These are phyloP conservation scores for Eudemis profundana DNA, from an alignment of 2,888 invertebrate genomes.

Conservation along the genomic window DNA sequence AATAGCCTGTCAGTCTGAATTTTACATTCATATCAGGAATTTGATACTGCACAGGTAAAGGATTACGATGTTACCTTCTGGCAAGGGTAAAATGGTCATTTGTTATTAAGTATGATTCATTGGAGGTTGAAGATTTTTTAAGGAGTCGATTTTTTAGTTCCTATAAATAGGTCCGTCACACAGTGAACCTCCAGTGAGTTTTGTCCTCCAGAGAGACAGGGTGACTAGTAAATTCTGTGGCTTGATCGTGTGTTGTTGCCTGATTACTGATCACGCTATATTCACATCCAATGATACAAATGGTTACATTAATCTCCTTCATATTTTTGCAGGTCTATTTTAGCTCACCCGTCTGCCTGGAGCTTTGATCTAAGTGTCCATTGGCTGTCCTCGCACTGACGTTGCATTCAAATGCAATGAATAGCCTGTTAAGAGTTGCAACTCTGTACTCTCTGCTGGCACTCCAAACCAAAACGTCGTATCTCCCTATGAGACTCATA, in stretches of 20 bases:
- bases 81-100: neutral
- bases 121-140: too few relatives aligned
- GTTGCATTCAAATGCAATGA: constrained; percentile 68
- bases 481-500: constrained; percentile 37
- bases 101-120: too few relatives aligned
- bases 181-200: too few relatives aligned
- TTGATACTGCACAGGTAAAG: neutral
- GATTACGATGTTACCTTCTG: constrained; percentile 1
- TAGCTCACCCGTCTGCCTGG: constrained; percentile 22
- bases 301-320: constrained; percentile 25
- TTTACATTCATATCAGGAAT: neutral
- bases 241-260: too few relatives aligned
- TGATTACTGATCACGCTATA: too few relatives aligned
- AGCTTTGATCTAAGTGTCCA: constrained; percentile 57
- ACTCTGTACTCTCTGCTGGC: constrained; percentile 47
- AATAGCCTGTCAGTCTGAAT: constrained; percentile 33
- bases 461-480: neutral
- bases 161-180: too few relatives aligned
- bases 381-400: constrained; percentile 58
- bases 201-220: too few relatives aligned
- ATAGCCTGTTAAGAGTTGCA: constrained; percentile 72
- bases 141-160: too few relatives aligned
- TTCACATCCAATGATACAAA: too few relatives aligned
- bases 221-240: too few relatives aligned
- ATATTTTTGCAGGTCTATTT: constrained; percentile 3